These are phyloP conservation scores for Umimayanthus kanabou DNA, from an alignment of 92 coral and sea anemone genomes.

Conservation along the genomic window DNA sequence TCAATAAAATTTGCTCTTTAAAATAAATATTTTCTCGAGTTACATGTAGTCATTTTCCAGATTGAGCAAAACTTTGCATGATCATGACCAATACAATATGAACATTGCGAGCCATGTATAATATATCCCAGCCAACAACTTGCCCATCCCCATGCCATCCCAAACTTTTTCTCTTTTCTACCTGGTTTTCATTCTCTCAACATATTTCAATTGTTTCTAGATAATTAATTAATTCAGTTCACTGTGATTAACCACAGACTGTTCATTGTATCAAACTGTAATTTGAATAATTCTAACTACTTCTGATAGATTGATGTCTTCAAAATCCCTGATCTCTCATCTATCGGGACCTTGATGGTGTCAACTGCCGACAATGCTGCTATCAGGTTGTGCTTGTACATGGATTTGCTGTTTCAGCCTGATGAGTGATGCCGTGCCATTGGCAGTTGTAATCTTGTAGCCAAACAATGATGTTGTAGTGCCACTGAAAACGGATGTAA, in stretches of 20 bases:
- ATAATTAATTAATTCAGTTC: neutral
- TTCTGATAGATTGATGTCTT: neutral
- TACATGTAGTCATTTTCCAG: too few relatives aligned
- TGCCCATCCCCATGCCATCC: too few relatives aligned
- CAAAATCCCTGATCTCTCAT: neutral
- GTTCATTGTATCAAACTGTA: conserved; percentile 1
- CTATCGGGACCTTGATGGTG: neutral
- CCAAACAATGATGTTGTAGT: conserved; percentile 99
- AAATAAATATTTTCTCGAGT: too few relatives aligned
- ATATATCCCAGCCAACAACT: too few relatives aligned
- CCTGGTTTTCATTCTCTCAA: neutral
- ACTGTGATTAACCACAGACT: conserved; percentile 8
- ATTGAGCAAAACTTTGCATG: too few relatives aligned
- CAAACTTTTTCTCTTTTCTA: too few relatives aligned
- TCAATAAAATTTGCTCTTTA: too few relatives aligned
- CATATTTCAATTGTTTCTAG: neutral
- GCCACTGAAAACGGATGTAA: conserved; percentile 67
- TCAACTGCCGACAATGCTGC: conserved; percentile 12
- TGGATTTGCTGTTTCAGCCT: conserved; percentile 69
- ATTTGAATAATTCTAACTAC: conserved; percentile 8
- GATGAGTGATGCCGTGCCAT: conserved; percentile 76
- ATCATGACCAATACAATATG: too few relatives aligned
- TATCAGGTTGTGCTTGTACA: conserved; percentile 34
- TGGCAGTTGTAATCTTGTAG: conserved; percentile 90
- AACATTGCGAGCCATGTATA: too few relatives aligned